Base-by-base conservation (phyloP, 2,888 invertebrate species). In the Polydrusus cervinus region DNA sequence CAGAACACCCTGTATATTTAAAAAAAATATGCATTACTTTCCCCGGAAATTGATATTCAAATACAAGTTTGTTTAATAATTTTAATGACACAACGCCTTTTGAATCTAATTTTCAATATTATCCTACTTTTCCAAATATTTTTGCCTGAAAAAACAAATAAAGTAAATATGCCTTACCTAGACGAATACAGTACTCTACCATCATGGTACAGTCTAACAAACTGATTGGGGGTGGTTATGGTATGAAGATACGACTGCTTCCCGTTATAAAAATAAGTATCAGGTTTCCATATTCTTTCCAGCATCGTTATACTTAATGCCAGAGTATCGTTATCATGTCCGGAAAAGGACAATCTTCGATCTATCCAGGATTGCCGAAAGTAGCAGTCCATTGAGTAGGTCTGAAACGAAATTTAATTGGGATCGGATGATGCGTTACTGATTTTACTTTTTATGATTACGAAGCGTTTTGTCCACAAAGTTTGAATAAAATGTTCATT, bases 351-450 rank as follows among this genome's bases (percentile, higher is more conserved):
- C 47, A 97, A 89, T 8, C 96, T 90, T 51, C 94, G 92, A 87
- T 97, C 97, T 55, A 94, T 91, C 98, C 98, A 98, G 83, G 95
- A 95, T 87, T 97, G 97, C 7, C 97, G 92, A 86, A 97, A 96
- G 88, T 97, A 97, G 85, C 97, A 97, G 86, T 97, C 97, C 96
- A 97, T 96, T 38, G 96, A 96, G 85, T 97, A 97, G 87, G 96
- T 96, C 95, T 95, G 84, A 10, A 84, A 83, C 25, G 9, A 55
- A 71, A 13, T 30, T 61, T 10, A 18, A 9, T 11, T 40, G 11
- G 40, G 5, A n/a, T n/a, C n/a, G n/a, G n/a, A n/a, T n/a, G n/a
- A n/a, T n/a, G n/a, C n/a, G n/a, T n/a, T n/a, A n/a, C n/a, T n/a
- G n/a, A n/a, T n/a, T n/a, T n/a, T n/a, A n/a, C n/a, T n/a, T n/a